These are phyloP conservation scores for Pollachius pollachius DNA, from an alignment of 2,113 vertebrate species.

Conservation along the genomic window DNA sequence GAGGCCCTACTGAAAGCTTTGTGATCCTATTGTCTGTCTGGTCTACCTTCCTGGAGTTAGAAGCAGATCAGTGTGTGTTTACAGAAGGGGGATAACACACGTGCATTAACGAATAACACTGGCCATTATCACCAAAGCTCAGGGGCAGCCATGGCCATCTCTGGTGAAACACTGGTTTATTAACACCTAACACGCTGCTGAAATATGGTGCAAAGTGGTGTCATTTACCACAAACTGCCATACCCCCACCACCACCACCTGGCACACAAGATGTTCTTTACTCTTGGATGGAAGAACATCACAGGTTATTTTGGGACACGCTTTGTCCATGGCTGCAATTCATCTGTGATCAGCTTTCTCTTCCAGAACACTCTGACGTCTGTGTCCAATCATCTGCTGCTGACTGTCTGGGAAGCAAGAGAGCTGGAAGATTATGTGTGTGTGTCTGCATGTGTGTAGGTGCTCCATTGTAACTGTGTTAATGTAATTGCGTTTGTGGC, in stretches of 20 bases:
- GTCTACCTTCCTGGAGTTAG: background rate
- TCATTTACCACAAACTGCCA: too few species aligned
- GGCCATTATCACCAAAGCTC: too few species aligned
- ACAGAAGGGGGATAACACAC: slow-evolving; percentile 11
- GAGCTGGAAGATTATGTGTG: background rate
- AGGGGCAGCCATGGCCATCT: too few species aligned
- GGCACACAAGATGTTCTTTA: background rate
- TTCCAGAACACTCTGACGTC: slow-evolving; percentile 39
- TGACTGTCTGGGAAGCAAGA: slow-evolving; percentile 20
- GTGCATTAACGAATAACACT: too few species aligned
- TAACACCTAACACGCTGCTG: too few species aligned
- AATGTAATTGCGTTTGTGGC: too few species aligned
- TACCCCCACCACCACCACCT: too few species aligned
- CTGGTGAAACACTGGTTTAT: too few species aligned
- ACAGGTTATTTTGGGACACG: slow-evolving; percentile 61
- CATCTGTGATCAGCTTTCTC: slow-evolving; percentile 60
- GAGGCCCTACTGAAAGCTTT: too few species aligned
- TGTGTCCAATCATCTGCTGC: slow-evolving; percentile 51
- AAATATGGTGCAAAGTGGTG: too few species aligned
- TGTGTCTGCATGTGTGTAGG: slow-evolving; percentile 14
- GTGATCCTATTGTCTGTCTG: background rate
- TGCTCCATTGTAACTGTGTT: slow-evolving; percentile 11
- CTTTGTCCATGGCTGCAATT: slow-evolving; percentile 43
- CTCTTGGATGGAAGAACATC: slow-evolving; percentile 27
- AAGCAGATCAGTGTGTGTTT: slow-evolving; percentile 1